A percentile compares a stretch with the other conserved stretches of the same genome.
phyloP scores from a whole-genome alignment of 2,888 invertebrate genomes.

The Apotomis capreana region DNA sequence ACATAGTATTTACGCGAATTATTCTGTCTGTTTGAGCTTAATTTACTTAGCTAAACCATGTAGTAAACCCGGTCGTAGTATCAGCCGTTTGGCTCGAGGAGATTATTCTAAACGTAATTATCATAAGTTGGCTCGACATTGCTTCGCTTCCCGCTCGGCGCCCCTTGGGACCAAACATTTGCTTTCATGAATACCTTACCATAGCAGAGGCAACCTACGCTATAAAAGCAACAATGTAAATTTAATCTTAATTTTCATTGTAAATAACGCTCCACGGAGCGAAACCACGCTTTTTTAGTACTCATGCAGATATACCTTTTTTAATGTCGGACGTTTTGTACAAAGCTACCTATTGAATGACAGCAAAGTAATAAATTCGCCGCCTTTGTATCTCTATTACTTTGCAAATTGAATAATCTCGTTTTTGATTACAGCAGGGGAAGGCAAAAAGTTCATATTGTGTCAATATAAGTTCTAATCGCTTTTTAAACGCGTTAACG shows the following conservation, averaged over 20 bases:
- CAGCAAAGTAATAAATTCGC: slow-evolving; percentile 50
- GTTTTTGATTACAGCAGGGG: slow-evolving; percentile 68
- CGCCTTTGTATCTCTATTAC: slow-evolving; percentile 40
- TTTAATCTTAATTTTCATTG: slow-evolving; percentile 74
- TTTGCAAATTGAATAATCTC: slow-evolving; percentile 76
- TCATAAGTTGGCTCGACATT: slow-evolving; percentile 70
- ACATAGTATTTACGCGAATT: too few relatives aligned
- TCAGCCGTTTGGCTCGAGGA: slow-evolving; percentile 55
- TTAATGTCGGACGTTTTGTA: slow-evolving; percentile 30
- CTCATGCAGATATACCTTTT: slow-evolving; percentile 37
- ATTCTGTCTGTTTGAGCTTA: too few relatives aligned
- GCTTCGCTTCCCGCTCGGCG: slow-evolving; percentile 43
- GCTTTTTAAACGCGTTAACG: slow-evolving; percentile 82
- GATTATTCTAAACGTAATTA: slow-evolving; percentile 74
- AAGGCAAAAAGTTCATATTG: slow-evolving; percentile 81
- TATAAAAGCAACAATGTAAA: slow-evolving; percentile 76
- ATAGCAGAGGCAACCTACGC: slow-evolving; percentile 68
- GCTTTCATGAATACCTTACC: slow-evolving; percentile 79
- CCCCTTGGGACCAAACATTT: slow-evolving; percentile 73
- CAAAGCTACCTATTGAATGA: slow-evolving; percentile 42
- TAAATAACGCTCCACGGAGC: slow-evolving; percentile 57
- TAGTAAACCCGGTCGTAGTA: slow-evolving; percentile 37
- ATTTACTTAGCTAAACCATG: slow-evolving; percentile 14
- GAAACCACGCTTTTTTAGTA: slow-evolving; percentile 46
- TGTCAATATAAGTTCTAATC: slow-evolving; percentile 83